Percentiles rank a stretch among this genome's conserved stretches.
These are phyloP conservation scores for Cylindroiulus punctatus DNA, from an alignment of 2,888 invertebrate species.

Conservation along the genomic window DNA sequence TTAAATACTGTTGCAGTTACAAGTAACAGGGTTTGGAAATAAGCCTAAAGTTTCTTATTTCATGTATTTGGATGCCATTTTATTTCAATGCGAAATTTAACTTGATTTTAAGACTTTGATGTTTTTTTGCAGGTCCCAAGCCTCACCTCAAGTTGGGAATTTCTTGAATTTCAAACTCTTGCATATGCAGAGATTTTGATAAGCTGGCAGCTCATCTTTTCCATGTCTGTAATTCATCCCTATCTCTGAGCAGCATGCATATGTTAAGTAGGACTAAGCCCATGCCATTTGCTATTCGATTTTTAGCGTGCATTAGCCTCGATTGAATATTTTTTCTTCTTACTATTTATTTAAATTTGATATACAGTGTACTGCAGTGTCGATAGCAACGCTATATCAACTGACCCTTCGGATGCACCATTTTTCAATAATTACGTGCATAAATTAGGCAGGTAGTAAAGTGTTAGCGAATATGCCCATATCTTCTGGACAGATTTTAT, in stretches of 20 bases:
- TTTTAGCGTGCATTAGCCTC: not conserved
- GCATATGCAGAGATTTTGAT: not conserved
- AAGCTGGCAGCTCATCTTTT: not conserved
- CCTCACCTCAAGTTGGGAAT: not conserved
- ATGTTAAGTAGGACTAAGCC: not conserved
- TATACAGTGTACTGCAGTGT: not conserved
- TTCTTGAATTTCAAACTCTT: not conserved
- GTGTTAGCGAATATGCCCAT: not conserved
- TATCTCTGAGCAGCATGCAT: slow-evolving; percentile 16
- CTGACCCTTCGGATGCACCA: not conserved
- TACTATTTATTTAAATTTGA: not conserved
- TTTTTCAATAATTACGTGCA: not conserved
- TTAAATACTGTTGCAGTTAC: no score
- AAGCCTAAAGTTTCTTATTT: no score
- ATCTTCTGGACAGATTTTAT: slow-evolving; percentile 27
- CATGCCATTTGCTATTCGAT: slow-evolving; percentile 17
- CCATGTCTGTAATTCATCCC: slow-evolving; percentile 30
- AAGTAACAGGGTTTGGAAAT: no score
- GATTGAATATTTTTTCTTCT: not conserved
- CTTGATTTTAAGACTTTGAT: not conserved
- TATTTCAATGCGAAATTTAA: no score
- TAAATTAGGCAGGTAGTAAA: not conserved
- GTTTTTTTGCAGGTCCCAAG: not conserved
- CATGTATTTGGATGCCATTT: no score
- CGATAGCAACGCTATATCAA: not conserved